Evolutionary conservation across 1,140 invertebrate genomes (phyloP), one percentile per base, ranked within the genome.

Genomic region (Chelonus insularis): DNA sequence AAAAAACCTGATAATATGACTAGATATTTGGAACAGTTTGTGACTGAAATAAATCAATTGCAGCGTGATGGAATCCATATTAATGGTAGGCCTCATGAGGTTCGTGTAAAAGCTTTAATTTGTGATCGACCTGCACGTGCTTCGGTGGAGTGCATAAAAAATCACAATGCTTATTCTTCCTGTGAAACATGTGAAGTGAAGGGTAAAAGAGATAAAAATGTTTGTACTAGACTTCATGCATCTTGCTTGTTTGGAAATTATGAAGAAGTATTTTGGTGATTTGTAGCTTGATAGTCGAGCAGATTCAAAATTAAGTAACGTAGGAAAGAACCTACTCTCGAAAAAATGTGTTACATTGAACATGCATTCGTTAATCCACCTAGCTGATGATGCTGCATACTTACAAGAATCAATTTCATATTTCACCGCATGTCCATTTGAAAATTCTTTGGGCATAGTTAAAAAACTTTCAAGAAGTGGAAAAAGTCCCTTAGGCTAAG

Each of bases 141-240:
- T 9, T 55, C 59, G 1, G 2, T 63, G 3, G 59, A 59, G 48
- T 16, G 7, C 20, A 63, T 59, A 4, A 55, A 55, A 39, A 11
- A 14, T 4, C 62, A 63, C 36, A 41, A 29, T 2, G 51, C 9
- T 6, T 59, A 37, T 14, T 55, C 12, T 14, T 56, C 50, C 0
- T 63, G 62, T 55, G 57, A 64, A 48, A 39, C 57, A 7, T 64
- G 63, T 20, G 36, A 29, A 1, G 54, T 64, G 11, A 25, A 18
- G 3, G 57, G 57, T 11, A 12, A 41, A n/a, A 16, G 55, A 43
- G 48, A 45, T 71, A 18, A 20, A 43, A 29, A 23, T 39, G 29
- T 64, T 69, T 63, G 52, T 62, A 14, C n/a, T 69, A 7, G 69
- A 71, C 50, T 71, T 63, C 20, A 68, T 70, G 64, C 66, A 70